These are phyloP conservation scores for Callocephalon fimbriatum DNA, from an alignment of 2,113 vertebrate genomes.

Conservation along the genomic window DNA sequence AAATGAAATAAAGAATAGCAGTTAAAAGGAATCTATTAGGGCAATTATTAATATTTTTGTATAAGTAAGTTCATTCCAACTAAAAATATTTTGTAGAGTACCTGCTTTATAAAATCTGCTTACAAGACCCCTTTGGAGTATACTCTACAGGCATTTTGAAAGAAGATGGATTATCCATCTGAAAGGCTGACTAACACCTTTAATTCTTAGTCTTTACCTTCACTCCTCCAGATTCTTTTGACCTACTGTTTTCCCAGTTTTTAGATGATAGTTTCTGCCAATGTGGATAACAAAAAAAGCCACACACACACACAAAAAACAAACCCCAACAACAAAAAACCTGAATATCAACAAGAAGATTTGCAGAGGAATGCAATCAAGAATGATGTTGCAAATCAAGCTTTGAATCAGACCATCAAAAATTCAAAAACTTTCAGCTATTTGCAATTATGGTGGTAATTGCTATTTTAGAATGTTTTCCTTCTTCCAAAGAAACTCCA, in stretches of 20 bases:
- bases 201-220: not conserved
- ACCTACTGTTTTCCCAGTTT: not conserved
- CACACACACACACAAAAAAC: not conserved
- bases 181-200: not conserved
- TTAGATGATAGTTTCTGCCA: constrained; percentile 1
- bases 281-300: not conserved
- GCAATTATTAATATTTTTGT: not conserved
- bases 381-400: constrained; percentile 78
- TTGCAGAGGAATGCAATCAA: constrained; percentile 74
- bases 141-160: not conserved
- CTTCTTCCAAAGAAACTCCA: constrained; percentile 72
- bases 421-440: constrained; percentile 75
- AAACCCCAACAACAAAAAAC: not conserved
- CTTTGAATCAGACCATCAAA: constrained; percentile 75
- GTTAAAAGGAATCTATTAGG: not conserved
- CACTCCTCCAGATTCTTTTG: not conserved
- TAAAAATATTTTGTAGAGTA: not conserved
- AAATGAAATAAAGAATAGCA: not conserved
- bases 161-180: not conserved
- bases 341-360: constrained; percentile 57
- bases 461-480: constrained; percentile 82
- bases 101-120: not conserved
- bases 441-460: constrained; percentile 78
- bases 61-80: not conserved
- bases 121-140: not conserved